Percentiles rank a stretch among this genome's conserved stretches.
Conservation (phyloP, 2,888 invertebrate genomes). For the Ectropis crepuscularia region DNA sequence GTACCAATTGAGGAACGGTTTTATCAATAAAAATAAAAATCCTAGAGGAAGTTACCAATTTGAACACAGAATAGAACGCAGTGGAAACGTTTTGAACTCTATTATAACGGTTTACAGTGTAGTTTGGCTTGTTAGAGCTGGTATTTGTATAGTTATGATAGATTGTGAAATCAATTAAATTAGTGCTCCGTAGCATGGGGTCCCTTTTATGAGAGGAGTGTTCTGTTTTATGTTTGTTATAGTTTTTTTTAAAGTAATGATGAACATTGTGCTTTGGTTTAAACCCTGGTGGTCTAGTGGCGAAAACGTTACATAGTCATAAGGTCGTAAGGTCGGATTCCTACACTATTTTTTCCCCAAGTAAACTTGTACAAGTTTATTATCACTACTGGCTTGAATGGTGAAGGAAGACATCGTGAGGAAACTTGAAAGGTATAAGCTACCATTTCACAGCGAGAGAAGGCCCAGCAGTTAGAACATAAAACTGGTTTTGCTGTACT, state of each 20-base stretch:
- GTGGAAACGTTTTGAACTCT: slow-evolving; percentile 43
- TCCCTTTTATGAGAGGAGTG: slow-evolving; percentile 49
- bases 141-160: slow-evolving; percentile 43
- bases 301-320: too few species aligned
- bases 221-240: slow-evolving; percentile 17
- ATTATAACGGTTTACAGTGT: slow-evolving; percentile 6
- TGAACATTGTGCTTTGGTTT: background rate
- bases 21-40: slow-evolving; percentile 83
- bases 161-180: slow-evolving; percentile 72
- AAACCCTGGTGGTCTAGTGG: background rate
- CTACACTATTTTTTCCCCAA: too few species aligned
- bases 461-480: too few species aligned
- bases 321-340: too few species aligned
- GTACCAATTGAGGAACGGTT: slow-evolving; percentile 77
- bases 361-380: too few species aligned
- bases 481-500: too few species aligned
- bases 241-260: background rate
- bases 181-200: slow-evolving; percentile 60
- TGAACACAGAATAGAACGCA: slow-evolving; percentile 47
- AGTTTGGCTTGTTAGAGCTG: slow-evolving; percentile 27
- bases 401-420: too few species aligned
- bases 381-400: too few species aligned
- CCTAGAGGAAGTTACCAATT: slow-evolving; percentile 80
- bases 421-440: too few species aligned
- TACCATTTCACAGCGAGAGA: too few species aligned